Base-by-base conservation (phyloP, 2,113 vertebrate genomes). In the Stigmatopora argus region DNA sequence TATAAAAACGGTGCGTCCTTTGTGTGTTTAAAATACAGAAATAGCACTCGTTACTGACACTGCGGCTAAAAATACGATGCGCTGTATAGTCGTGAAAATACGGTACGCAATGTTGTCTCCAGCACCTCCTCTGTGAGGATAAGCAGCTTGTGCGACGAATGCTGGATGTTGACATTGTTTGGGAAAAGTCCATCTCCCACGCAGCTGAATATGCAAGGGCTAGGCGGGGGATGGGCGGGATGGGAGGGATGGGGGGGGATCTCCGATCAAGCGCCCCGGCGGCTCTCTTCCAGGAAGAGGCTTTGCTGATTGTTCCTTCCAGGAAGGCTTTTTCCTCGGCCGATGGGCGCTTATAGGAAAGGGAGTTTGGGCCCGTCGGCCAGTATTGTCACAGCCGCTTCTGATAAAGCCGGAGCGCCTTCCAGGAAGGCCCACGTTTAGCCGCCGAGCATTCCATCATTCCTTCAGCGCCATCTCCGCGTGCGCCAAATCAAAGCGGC, bases 341-440 rank as follows among this genome's bases (percentile, higher is more conserved):
- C 70, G 71, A 78, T 85, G 63, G 59, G 78, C 31, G 66, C 79
- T 86, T 72, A 74, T 75, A 83, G 82, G 73, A 86, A 78, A 86
- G 76, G 72, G 68, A 72, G 69, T 80, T 35, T 76, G 53, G 53
- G 77, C 80, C 74, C 78, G 82, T 82, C 82, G 76, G 67, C 11
- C 13, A 70, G 79, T 81, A 81, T 82, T 85, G 86, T 88, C 85
- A 87, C 88, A 87, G 86, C 86, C 85, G 84, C 83, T 87, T 87
- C 84, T 87, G 88, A 89, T 86, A 88, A 89, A 88, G 74, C 66
- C 72, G 52, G 78, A 82, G 73, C 73, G 72, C 78, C 81, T 88
- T 88, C 85, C 85, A 86, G 86, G 88, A 88, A 89, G 86, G 77
- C 76, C 69, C 80, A 85, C 84, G 83, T 82, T 84, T 87, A 86